Evolutionary conservation across 2,888 invertebrate genomes (phyloP).

Genomic region (Petrolisthes manimaculis): DNA sequence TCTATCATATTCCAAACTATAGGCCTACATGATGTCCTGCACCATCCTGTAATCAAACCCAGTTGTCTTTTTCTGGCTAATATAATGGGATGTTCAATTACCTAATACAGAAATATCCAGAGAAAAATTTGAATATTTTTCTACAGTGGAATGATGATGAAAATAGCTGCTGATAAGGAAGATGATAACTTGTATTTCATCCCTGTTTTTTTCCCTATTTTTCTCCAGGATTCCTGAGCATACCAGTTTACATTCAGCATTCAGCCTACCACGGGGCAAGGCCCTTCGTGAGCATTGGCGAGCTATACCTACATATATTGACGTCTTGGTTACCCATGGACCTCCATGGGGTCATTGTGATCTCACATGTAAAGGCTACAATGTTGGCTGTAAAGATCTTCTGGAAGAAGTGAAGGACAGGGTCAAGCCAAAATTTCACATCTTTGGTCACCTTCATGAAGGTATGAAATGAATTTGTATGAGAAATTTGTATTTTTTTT

Average conservation of each 20-base stretch:
- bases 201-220: too few relatives aligned
- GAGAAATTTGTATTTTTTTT: too few relatives aligned
- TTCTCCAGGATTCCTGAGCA: constrained; percentile 16
- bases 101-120: too few relatives aligned
- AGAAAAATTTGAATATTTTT: too few relatives aligned
- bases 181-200: too few relatives aligned
- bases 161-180: too few relatives aligned
- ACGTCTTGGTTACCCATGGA: constrained; percentile 82
- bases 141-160: too few relatives aligned
- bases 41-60: too few relatives aligned
- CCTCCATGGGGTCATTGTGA: constrained; percentile 88
- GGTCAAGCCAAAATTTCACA: constrained; percentile 86
- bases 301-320: constrained; percentile 80
- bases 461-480: constrained; percentile 71
- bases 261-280: constrained; percentile 81
- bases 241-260: constrained; percentile 72
- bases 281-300: constrained; percentile 84
- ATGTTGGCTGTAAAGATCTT: constrained; percentile 87
- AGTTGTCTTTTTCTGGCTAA: too few relatives aligned
- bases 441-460: constrained; percentile 90
- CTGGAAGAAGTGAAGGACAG: constrained; percentile 81
- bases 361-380: constrained; percentile 78
- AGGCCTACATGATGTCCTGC: too few relatives aligned
- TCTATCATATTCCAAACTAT: too few relatives aligned
- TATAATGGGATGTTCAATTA: too few relatives aligned